Conservation (phyloP, 2,797 vertebrate genomes). For the Peromyscus aztecus region DNA sequence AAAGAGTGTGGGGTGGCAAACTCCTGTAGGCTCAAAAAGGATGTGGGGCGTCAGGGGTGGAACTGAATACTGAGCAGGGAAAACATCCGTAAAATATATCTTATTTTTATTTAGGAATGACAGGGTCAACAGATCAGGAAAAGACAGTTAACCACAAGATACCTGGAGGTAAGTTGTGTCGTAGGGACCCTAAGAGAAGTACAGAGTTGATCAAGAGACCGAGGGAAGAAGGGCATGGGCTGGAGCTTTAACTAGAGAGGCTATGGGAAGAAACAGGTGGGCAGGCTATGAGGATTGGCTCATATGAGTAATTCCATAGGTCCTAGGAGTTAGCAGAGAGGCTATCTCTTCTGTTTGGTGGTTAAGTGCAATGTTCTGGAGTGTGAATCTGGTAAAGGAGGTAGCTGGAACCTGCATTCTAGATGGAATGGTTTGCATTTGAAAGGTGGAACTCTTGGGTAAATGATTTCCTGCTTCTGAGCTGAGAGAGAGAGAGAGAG, state of each 20-base stretch:
- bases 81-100: background rate
- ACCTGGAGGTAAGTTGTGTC: background rate
- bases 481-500: background rate
- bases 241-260: background rate
- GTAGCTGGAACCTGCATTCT: background rate
- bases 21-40: background rate
- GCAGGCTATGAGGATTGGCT: background rate
- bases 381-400: background rate
- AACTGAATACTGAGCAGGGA: background rate
- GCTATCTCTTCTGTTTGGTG: background rate
- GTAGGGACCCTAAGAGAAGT: fast-evolving
- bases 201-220: background rate
- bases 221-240: background rate
- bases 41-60: background rate
- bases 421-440: background rate
- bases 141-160: background rate
- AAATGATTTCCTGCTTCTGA: background rate
- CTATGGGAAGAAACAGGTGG: background rate
- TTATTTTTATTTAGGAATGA: slow-evolving; percentile 4
- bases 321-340: background rate
- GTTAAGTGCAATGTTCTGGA: background rate
- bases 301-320: background rate
- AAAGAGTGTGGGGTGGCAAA: no score
- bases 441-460: background rate
- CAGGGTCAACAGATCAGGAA: background rate